A percentile compares a stretch with the other conserved stretches of the same genome.
phyloP scores from a whole-genome alignment of 2,888 invertebrate genomes.

The Oligia strigilis region DNA sequence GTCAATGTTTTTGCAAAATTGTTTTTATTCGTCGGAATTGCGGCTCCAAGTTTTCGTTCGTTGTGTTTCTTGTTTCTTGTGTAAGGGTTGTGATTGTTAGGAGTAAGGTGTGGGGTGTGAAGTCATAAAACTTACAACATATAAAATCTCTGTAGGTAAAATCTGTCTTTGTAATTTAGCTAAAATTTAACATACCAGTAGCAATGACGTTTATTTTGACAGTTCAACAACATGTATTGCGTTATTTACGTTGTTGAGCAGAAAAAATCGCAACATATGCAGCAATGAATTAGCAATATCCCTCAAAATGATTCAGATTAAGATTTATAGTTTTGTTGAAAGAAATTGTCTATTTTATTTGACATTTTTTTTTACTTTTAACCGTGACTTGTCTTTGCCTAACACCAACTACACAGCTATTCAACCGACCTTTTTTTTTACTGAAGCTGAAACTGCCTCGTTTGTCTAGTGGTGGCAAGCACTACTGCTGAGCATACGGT shows the following conservation, averaged over 20 bases:
- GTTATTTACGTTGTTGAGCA: neutral
- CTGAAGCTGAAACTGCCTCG: too few relatives aligned
- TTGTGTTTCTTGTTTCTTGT: constrained; percentile 20
- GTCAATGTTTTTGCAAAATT: constrained; percentile 66
- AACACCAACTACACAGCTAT: too few relatives aligned
- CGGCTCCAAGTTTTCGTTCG: constrained; percentile 34
- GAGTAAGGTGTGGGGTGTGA: neutral
- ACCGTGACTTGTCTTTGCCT: too few relatives aligned
- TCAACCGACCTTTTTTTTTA: too few relatives aligned
- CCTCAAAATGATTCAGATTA: too few relatives aligned
- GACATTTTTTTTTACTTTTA: too few relatives aligned
- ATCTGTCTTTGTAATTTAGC: neutral
- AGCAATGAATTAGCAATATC: neutral
- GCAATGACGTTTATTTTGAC: too few relatives aligned
- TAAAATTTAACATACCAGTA: neutral
- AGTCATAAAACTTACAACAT: neutral
- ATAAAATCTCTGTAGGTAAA: neutral
- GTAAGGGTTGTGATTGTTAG: constrained; percentile 26
- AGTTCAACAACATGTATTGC: neutral
- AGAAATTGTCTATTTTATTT: too few relatives aligned
- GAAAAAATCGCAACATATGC: neutral
- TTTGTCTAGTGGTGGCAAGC: too few relatives aligned
- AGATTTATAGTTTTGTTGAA: too few relatives aligned
- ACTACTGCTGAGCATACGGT: too few relatives aligned
- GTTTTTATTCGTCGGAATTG: constrained; percentile 54